Conservation (phyloP, 2,797 vertebrate genomes). For the Todus mexicanus region DNA sequence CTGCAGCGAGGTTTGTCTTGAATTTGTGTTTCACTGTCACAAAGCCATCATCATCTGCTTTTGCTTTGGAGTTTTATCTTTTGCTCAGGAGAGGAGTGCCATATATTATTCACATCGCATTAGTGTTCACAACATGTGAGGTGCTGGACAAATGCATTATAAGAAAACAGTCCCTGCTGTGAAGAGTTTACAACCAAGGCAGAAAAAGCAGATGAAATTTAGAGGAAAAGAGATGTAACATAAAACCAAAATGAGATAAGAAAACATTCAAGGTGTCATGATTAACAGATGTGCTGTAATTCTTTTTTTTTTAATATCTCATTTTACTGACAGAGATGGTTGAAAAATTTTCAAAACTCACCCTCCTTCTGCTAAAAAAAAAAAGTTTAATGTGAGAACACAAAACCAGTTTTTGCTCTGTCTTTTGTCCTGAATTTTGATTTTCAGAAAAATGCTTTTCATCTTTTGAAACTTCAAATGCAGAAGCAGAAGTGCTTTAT, state of each 20-base stretch:
- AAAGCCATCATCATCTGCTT: conserved; percentile 23
- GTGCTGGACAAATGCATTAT: conserved; percentile 43
- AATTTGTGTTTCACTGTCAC: conserved; percentile 19
- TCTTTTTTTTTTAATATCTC: not conserved
- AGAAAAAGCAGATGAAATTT: not conserved
- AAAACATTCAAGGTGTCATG: not conserved
- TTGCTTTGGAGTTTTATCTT: not conserved
- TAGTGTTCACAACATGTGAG: conserved; percentile 33
- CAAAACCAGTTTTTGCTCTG: not conserved
- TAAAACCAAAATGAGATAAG: not conserved
- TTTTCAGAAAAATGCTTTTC: conserved; percentile 12
- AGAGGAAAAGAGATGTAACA: not conserved
- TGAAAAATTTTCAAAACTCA: not conserved
- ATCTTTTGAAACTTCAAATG: not conserved
- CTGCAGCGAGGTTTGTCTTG: conserved; percentile 30
- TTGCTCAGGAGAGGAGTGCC: conserved; percentile 1
- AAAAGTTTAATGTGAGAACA: not conserved
- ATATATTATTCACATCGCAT: conserved; percentile 51
- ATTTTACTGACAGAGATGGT: not conserved
- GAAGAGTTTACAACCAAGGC: conserved; percentile 26
- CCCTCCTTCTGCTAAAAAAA: not conserved
- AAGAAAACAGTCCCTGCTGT: conserved; percentile 22
- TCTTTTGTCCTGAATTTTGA: not conserved
- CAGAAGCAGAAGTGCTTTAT: not conserved
- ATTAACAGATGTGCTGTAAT: conserved; percentile 34